phyloP scores from a whole-genome alignment of 23 tunicate genomes.

The Botrylloides violaceus region DNA sequence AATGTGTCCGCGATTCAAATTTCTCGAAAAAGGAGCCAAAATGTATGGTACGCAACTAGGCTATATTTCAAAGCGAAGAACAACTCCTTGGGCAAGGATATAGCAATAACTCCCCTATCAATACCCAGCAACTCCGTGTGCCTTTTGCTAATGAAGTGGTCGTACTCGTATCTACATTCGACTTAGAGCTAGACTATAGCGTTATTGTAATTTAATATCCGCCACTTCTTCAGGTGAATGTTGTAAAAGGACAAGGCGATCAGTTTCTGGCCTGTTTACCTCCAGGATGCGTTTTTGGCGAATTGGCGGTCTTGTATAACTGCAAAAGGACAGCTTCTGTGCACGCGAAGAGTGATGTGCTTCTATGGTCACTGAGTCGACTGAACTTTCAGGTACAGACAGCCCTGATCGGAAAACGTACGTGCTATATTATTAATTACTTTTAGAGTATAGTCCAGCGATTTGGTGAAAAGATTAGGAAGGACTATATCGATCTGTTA shows the following conservation, averaged over 20 bases:
- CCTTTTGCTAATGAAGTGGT: too few species aligned
- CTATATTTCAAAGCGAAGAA: too few species aligned
- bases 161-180: too few species aligned
- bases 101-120: too few species aligned
- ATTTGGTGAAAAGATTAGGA: conserved; percentile 55
- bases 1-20: too few species aligned
- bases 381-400: conserved; percentile 58
- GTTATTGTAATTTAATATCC: too few species aligned
- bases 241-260: neutral
- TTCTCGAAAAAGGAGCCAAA: too few species aligned
- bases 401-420: neutral
- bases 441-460: conserved; percentile 65
- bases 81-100: too few species aligned
- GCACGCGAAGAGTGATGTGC: conserved; percentile 42
- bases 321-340: conserved; percentile 88
- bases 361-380: conserved; percentile 74
- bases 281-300: conserved; percentile 90
- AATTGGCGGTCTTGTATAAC: conserved; percentile 88
- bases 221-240: too few species aligned
- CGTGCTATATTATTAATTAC: neutral
- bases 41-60: too few species aligned
- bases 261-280: conserved; percentile 27
- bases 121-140: too few species aligned
- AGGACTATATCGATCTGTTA: conserved; percentile 60
- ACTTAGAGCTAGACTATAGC: too few species aligned